A percentile compares a stretch with the other conserved stretches of the same genome.
These are phyloP conservation scores for Drosophila diplacantha DNA, from an alignment of 2,888 invertebrate genomes.

Conservation along the genomic window DNA sequence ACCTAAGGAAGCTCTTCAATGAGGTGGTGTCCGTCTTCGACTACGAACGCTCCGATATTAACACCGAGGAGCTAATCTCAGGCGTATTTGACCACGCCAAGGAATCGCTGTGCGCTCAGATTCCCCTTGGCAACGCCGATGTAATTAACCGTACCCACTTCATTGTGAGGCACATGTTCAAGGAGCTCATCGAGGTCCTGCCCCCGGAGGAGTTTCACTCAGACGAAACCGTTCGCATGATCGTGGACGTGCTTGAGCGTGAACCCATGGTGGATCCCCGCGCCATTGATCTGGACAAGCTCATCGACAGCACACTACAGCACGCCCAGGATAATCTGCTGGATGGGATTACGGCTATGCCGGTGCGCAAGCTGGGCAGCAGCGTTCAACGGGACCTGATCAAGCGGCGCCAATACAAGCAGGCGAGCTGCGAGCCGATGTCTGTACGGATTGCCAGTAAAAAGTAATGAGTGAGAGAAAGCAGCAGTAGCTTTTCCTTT, in stretches of 20 bases:
- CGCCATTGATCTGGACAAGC: constrained; percentile 67
- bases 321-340: constrained; percentile 73
- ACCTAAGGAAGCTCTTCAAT: constrained; percentile 70
- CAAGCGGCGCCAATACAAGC: constrained; percentile 56
- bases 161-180: constrained; percentile 66
- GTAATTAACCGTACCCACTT: constrained; percentile 70
- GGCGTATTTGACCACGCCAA: constrained; percentile 72
- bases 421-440: constrained; percentile 49
- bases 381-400: constrained; percentile 61
- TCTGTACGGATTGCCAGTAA: constrained; percentile 56
- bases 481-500: constrained; percentile 33
- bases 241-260: constrained; percentile 65
- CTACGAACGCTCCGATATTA: constrained; percentile 71
- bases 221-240: constrained; percentile 58
- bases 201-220: constrained; percentile 72
- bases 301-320: constrained; percentile 58
- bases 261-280: constrained; percentile 69
- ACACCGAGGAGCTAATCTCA: constrained; percentile 69
- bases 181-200: constrained; percentile 71
- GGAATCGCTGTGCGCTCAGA: constrained; percentile 51
- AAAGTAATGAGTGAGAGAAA: constrained; percentile 27
- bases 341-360: constrained; percentile 71
- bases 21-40: constrained; percentile 73
- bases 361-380: constrained; percentile 62
- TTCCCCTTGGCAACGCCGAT: constrained; percentile 36